Percentiles rank a stretch among this genome's conserved stretches.
These are phyloP conservation scores for Pteronura brasiliensis DNA, from an alignment of 2,113 vertebrate species.

Conservation along the genomic window DNA sequence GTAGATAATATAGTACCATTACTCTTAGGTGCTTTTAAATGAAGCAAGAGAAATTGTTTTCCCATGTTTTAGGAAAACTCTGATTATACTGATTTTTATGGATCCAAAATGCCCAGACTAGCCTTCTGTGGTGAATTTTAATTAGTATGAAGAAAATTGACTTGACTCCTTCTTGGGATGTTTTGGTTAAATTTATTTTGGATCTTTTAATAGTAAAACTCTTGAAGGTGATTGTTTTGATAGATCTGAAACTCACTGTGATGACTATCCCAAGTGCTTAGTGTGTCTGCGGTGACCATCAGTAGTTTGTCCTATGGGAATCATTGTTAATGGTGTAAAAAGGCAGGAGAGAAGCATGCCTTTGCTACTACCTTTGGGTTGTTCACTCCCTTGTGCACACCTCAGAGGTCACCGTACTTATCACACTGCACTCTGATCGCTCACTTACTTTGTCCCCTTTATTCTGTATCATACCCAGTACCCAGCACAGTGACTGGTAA, in stretches of 20 bases:
- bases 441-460: background rate
- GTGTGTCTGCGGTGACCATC: background rate
- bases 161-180: background rate
- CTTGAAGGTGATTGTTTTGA: background rate
- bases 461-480: background rate
- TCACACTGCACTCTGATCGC: background rate
- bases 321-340: background rate
- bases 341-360: background rate
- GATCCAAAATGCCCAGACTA: background rate
- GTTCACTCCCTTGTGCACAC: background rate
- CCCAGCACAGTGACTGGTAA: background rate
- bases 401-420: background rate
- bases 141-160: background rate
- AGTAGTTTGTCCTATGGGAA: background rate
- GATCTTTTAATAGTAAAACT: background rate
- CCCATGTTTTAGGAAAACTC: slow-evolving; percentile 1
- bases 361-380: background rate
- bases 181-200: background rate
- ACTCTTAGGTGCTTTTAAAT: background rate
- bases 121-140: background rate
- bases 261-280: background rate
- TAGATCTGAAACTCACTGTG: background rate
- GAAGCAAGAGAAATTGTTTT: background rate
- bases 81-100: background rate
- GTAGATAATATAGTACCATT: background rate